Conservation (phyloP, 2,888 invertebrate species). For the Chrysotoxum bicinctum region DNA sequence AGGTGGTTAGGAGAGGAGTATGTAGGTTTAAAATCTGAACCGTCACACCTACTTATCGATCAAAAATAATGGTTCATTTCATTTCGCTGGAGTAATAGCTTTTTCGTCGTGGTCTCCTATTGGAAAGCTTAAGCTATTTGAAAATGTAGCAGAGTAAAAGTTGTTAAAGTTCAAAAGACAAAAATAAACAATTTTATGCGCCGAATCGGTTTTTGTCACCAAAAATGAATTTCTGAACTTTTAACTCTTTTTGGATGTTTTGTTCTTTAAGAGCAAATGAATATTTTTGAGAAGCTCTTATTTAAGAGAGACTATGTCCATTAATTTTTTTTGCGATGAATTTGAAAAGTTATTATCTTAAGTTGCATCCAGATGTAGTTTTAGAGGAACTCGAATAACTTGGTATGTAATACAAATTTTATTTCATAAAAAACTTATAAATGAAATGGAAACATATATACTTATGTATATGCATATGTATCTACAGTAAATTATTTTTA, state of each 20-base stretch:
- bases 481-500: too few relatives aligned
- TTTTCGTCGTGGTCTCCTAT: neutral
- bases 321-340: neutral
- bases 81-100: conserved; percentile 36
- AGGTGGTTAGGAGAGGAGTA: neutral
- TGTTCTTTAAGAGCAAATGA: neutral
- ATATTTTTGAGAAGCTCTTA: neutral
- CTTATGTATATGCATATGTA: too few relatives aligned
- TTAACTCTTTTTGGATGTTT: neutral
- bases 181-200: conserved; percentile 50
- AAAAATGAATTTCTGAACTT: conserved; percentile 19
- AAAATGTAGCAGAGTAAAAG: conserved; percentile 5
- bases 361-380: neutral
- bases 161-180: conserved; percentile 8
- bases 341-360: neutral
- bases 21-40: neutral
- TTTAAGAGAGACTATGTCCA: neutral
- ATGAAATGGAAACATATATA: too few relatives aligned
- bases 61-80: conserved; percentile 41
- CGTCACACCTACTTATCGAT: conserved; percentile 50
- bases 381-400: neutral
- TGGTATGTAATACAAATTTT: too few relatives aligned
- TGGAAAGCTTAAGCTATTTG: conserved; percentile 7
- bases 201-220: neutral
- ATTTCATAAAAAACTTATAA: too few relatives aligned